These are phyloP conservation scores for Rattus norvegicus DNA, from an alignment of 2,113 vertebrate genomes.

Conservation along the genomic window GRCr8 NC_086029.1:23727001-23727500, in stretches of 20 bases:
- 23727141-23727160: too few relatives aligned
- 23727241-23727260: neutral
- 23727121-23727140: neutral
- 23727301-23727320: neutral
- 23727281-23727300: neutral
- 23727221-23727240: too few relatives aligned
- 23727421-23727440: neutral
- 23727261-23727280: neutral
- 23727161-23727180: neutral
- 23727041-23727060: neutral
- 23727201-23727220: neutral
- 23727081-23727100: neutral
- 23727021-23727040: neutral
- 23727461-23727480: neutral
- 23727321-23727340: neutral
- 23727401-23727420: neutral
- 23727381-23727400: neutral
- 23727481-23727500: neutral
- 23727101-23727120: neutral
- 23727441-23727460: neutral
- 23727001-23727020: neutral
- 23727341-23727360: neutral
- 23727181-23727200: neutral
- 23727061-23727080: neutral
- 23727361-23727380: neutral